These are phyloP conservation scores for Notolepis coatsorum DNA, from an alignment of 2,797 vertebrate genomes.

Conservation along the genomic window DNA sequence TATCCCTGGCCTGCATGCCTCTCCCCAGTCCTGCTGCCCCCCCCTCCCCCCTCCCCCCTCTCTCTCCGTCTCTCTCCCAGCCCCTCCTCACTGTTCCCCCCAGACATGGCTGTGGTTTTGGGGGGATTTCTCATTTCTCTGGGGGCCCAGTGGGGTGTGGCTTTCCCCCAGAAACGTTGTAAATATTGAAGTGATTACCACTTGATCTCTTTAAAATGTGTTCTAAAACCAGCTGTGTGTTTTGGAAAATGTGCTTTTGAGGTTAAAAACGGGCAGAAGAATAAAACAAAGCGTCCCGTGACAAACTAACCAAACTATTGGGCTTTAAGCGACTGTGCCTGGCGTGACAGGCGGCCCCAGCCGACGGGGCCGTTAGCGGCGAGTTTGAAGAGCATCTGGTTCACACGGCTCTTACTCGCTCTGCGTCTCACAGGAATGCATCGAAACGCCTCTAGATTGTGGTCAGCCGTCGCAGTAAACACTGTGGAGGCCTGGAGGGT, in stretches of 20 bases:
- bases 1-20: no score
- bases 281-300: not conserved
- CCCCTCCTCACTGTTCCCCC: not conserved
- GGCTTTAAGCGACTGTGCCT: no score
- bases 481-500: no score
- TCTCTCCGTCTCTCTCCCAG: not conserved
- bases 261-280: not conserved
- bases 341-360: no score
- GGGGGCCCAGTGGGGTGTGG: constrained; percentile 13
- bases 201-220: not conserved
- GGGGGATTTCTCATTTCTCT: constrained; percentile 11
- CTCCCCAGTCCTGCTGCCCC: not conserved
- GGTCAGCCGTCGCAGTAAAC: no score
- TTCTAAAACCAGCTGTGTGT: not conserved
- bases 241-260: not conserved
- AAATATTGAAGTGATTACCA: constrained; percentile 6
- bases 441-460: no score
- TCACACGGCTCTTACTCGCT: no score
- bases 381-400: no score
- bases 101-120: constrained; percentile 15
- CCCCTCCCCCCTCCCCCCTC: not conserved
- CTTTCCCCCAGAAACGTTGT: constrained; percentile 1
- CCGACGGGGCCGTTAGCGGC: no score
- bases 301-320: no score
- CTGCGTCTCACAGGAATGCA: no score